phyloP scores from a whole-genome alignment of 2,888 invertebrate species.

The Augiades crinisus region DNA sequence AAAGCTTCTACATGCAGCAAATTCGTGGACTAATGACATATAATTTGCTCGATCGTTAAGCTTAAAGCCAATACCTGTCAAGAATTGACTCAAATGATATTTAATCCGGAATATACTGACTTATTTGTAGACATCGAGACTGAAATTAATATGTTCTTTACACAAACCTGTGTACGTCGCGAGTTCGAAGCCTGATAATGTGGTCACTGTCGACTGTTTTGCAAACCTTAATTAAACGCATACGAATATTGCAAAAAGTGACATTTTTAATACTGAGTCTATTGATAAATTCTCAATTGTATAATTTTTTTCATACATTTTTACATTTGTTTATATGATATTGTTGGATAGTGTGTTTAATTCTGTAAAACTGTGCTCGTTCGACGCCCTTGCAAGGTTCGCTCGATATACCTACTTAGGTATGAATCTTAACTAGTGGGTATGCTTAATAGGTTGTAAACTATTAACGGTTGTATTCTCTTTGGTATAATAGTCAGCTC shows the following conservation, averaged over 20 bases:
- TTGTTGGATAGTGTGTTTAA: too few species aligned
- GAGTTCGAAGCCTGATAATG: conserved; percentile 4
- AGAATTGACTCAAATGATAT: conserved; percentile 2
- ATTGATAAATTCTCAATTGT: too few species aligned
- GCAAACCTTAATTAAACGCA: background rate
- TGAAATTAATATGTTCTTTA: conserved; percentile 19
- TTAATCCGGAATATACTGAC: conserved; percentile 10
- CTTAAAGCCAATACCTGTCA: conserved; percentile 1
- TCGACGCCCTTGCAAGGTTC: too few species aligned
- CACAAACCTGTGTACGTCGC: conserved; percentile 5
- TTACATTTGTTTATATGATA: too few species aligned
- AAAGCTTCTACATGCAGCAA: background rate
- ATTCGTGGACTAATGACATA: background rate
- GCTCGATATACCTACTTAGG: too few species aligned
- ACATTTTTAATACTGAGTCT: too few species aligned
- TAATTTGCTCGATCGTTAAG: conserved; percentile 14
- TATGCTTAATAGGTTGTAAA: too few species aligned
- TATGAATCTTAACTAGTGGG: too few species aligned
- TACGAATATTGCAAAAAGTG: background rate
- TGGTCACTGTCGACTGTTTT: conserved; percentile 4
- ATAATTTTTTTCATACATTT: too few species aligned
- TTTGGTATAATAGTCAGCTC: too few species aligned
- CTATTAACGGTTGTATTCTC: too few species aligned
- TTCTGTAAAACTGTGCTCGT: too few species aligned
- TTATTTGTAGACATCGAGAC: conserved; percentile 7